These are phyloP conservation scores for Lepidocyrtinus sp. DNA, from an alignment of 2,888 invertebrate species.

Conservation along the genomic window DNA sequence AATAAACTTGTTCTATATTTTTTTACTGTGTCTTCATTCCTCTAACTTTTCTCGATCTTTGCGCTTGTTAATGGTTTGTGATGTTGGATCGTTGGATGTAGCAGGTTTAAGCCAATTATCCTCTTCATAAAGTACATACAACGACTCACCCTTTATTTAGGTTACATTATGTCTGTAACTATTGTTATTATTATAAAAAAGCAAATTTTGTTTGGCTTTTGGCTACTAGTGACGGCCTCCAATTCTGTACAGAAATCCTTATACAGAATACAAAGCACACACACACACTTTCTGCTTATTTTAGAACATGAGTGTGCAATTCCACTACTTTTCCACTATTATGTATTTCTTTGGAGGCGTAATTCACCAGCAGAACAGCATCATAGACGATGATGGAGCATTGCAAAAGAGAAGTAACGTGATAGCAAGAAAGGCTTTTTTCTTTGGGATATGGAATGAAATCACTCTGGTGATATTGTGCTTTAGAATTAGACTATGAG, in stretches of 20 bases:
- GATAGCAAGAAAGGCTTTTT: constrained; percentile 20
- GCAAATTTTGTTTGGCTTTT: not conserved
- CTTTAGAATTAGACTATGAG: constrained; percentile 22
- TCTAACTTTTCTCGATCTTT: not conserved
- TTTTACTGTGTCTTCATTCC: not conserved
- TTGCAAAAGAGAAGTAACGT: constrained; percentile 2
- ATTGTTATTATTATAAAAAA: not conserved
- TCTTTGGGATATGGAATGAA: constrained; percentile 18
- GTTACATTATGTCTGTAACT: constrained; percentile 12
- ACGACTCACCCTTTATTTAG: constrained; percentile 22
- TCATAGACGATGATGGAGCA: constrained; percentile 1
- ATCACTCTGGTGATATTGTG: not conserved
- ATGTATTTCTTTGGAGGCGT: constrained; percentile 15
- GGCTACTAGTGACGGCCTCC: constrained; percentile 19
- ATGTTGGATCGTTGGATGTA: no score
- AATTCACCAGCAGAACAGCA: constrained; percentile 20
- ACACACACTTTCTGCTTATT: not conserved
- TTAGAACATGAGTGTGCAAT: not conserved
- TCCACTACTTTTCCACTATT: not conserved
- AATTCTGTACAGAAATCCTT: constrained; percentile 1
- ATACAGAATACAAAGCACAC: not conserved
- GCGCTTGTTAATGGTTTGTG: not conserved
- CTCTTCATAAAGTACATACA: not conserved
- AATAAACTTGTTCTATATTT: not conserved
- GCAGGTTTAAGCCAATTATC: constrained; percentile 35